Percentiles rank a stretch among this genome's conserved stretches.
Evolutionary conservation across 2,113 vertebrate genomes (phyloP).

Genomic region (Castor canadensis): DNA sequence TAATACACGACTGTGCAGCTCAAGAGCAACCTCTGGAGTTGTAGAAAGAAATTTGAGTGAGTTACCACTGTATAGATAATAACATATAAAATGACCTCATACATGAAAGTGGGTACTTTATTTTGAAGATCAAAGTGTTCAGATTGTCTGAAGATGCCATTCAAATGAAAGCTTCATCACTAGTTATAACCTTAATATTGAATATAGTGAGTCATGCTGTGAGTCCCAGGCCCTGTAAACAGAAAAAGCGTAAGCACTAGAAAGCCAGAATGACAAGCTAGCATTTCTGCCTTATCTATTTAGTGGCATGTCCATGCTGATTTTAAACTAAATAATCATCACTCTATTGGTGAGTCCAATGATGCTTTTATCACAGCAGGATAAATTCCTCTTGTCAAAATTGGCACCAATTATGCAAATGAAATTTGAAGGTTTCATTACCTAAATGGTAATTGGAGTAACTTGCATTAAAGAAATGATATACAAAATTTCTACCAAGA

Average conservation of each 20-base stretch:
- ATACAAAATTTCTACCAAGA: slow-evolving; percentile 75
- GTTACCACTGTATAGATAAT: background rate
- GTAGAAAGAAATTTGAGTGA: background rate
- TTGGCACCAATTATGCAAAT: slow-evolving; percentile 77
- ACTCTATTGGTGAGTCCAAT: background rate
- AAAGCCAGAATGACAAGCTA: background rate
- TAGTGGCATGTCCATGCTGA: slow-evolving; percentile 33
- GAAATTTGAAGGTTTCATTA: slow-evolving; percentile 81
- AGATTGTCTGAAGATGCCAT: background rate
- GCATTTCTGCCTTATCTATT: background rate
- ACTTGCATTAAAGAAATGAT: slow-evolving; percentile 71
- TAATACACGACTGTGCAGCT: background rate
- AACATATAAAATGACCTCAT: background rate
- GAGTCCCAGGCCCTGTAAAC: background rate
- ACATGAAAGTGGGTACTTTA: background rate
- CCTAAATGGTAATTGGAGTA: slow-evolving; percentile 81
- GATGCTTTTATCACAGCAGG: slow-evolving; percentile 74
- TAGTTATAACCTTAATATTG: background rate
- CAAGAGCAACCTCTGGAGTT: background rate
- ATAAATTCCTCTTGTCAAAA: slow-evolving; percentile 70
- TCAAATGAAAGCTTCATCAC: background rate
- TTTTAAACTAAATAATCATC: slow-evolving; percentile 56
- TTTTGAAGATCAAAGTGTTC: background rate
- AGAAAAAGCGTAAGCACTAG: background rate
- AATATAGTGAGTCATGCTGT: background rate